Base-by-base conservation (phyloP, 1,140 invertebrate genomes). In the Magallana gigas region DNA sequence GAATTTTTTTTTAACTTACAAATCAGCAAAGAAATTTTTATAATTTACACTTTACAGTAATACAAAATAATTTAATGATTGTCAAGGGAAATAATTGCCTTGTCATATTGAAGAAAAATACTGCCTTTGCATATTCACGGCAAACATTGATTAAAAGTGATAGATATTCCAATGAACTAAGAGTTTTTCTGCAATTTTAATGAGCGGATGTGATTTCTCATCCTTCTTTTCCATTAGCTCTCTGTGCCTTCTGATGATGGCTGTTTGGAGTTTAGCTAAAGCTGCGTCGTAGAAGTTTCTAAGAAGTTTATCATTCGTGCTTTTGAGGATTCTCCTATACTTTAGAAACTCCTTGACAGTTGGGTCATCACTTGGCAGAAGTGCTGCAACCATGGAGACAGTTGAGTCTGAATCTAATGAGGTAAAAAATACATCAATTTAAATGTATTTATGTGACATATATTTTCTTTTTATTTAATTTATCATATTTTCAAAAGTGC, bases 331-430 rank as follows among this genome's bases (percentile, higher is more conserved):
- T n/a, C 59, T 8, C 6, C 59, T 1, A 12, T 62, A 62, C 59
- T 62, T 62, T 62, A 62, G n/a, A 62, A 62, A 62, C 59, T 62
- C 59, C n/a, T 62, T 62, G 59, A 62, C 12, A 11, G 59, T 62
- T 62, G 59, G 59, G n/a, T 62, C 59, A 62, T 62, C 59, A 9
- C 59, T 14, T 62, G 59, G 59, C 59, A 62, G 59, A 12, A 62
- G 59, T 62, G 59, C 59, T 62, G 59, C n/a, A 62, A 62, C 59
- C 59, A 62, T 62, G 59, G 59, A 62, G 59, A 62, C 59, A 62
- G 59, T 62, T 62, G 59, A 62, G 12, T 62, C 59, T 62, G 59
- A 14, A 62, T 62, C 59, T 62, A 62, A n/a, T 23, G 23, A 23
- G 12, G n/a, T 62, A 12, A 62, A 62, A 62, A 62, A 62, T 14